Base-by-base conservation (phyloP, 2,797 vertebrate species). In the Xenopus petersii region DNA sequence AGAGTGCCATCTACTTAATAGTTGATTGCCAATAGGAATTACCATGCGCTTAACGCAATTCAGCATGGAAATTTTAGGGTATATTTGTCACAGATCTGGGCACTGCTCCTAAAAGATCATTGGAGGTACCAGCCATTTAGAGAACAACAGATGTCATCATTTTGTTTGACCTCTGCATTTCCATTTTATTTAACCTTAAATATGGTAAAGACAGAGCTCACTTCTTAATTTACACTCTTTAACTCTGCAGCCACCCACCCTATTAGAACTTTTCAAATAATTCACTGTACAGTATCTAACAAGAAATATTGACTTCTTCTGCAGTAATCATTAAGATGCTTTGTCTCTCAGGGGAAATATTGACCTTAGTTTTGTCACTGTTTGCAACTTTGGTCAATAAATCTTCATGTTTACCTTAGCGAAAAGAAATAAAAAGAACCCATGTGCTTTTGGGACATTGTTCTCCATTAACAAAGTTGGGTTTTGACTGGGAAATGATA, bases 361-460 rank as follows among this genome's bases (percentile, higher is more conserved):
- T 79, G 76, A 79, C 76, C 76, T 79, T 79, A 79, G 76, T 63
- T 79, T 79, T 79, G 76, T 79, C 76, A 79, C 76, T 74, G 76
- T 79, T 79, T 79, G 74, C 76, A 73, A 79, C 76, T 74, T 65
- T 79, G 76, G 76, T 79, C 76, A 79, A 79, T 79, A 79, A 79
- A 79, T 79, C 76, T 77, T 79, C 76, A 74, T 79, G 71, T 79
- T 79, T 71, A 79, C 76, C 71, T 79, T 64, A 51, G 66, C 64
- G 76, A 74, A 74, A 3, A 79, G 64, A 62, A 58, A 73, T 33
- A 65, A 61, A 64, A 60, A 60, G 36, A 60, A 47, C 24, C 36
- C 21, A 60, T n/a, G 13, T 42, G 33, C 64, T 69, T 64, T 51
- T 64, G 17, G 42, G 55, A 60, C 54, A 69, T 73, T 59, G 49